phyloP scores from a whole-genome alignment of 2,113 vertebrate genomes.

The Elaphurus davidianus region DNA sequence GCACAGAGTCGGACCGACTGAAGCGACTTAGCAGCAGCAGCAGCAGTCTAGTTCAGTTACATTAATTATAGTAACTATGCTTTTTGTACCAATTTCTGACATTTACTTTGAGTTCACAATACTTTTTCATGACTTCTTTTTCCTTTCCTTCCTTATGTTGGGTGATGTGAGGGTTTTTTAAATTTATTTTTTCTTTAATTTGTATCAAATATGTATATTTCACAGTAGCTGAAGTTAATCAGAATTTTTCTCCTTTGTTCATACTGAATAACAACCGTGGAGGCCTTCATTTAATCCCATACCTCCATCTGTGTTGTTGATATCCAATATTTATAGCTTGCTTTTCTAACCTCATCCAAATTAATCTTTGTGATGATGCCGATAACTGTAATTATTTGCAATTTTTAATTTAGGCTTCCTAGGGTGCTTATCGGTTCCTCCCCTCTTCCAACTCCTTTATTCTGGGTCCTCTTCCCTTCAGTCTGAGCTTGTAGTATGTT shows the following conservation, averaged over 20 bases:
- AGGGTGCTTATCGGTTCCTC: background rate
- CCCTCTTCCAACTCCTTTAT: background rate
- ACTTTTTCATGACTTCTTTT: background rate
- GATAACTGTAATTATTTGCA: background rate
- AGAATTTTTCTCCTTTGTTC: background rate
- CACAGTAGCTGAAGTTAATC: background rate
- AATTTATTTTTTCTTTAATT: background rate
- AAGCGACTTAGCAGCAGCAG: no score
- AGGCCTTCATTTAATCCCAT: background rate
- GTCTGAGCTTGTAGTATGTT: background rate
- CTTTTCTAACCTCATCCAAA: background rate
- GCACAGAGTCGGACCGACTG: no score
- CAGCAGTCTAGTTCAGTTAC: background rate
- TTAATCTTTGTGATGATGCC: background rate
- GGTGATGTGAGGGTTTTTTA: background rate
- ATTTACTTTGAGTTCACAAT: background rate
- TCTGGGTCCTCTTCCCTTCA: background rate
- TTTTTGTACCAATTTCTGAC: conserved; percentile 13
- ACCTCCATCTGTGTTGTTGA: background rate
- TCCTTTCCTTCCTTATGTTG: background rate
- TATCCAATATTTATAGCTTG: background rate
- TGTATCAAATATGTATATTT: background rate
- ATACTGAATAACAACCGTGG: background rate
- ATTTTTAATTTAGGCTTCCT: background rate
- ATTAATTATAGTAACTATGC: background rate